Conservation (phyloP, 1,140 invertebrate species). For the Meloidogyne exigua region DNA sequence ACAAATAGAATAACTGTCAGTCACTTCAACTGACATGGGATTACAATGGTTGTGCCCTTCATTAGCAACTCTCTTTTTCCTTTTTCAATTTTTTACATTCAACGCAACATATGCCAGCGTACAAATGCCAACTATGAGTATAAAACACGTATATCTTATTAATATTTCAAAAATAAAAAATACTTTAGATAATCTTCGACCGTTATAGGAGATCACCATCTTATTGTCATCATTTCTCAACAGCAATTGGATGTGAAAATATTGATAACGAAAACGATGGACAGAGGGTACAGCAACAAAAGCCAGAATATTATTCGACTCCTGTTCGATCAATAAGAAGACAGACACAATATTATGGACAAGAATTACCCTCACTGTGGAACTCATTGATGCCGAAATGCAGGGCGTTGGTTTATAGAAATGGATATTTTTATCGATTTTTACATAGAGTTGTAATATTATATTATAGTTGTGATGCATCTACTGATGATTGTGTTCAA, state of each 20-base stretch:
- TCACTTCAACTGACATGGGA: not conserved
- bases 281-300: not conserved
- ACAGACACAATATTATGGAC: not conserved
- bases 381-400: not conserved
- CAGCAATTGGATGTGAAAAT: not conserved
- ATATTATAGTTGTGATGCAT: slow-evolving; percentile 7
- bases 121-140: not conserved
- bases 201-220: not conserved
- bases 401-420: not conserved
- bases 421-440: not conserved
- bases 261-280: not conserved
- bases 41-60: not conserved
- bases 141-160: not conserved
- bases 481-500: slow-evolving; percentile 18
- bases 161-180: not conserved
- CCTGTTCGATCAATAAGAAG: not conserved
- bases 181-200: not conserved
- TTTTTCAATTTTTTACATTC: not conserved
- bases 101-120: not conserved
- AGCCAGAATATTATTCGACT: not conserved
- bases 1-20: not conserved
- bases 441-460: not conserved
- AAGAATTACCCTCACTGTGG: not conserved
- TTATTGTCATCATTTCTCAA: not conserved
- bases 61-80: not conserved